Conservation (phyloP, 2,113 vertebrate species). For the Lepus timidus region DNA sequence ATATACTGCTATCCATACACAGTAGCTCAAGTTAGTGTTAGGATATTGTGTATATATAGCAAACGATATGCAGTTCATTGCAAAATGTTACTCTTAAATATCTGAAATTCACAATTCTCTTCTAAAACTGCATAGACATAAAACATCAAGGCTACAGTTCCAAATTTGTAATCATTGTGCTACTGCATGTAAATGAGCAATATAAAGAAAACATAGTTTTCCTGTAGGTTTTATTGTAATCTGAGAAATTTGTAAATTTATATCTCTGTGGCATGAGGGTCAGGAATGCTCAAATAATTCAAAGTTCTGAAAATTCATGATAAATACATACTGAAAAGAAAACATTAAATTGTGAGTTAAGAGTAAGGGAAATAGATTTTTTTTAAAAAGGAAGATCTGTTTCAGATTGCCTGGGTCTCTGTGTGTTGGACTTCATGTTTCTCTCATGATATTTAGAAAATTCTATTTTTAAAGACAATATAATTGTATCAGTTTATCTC, state of each 20-base stretch:
- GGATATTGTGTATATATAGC: neutral
- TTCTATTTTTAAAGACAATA: constrained; percentile 7
- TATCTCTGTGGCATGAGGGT: neutral
- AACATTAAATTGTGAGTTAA: constrained; percentile 41
- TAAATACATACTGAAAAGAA: neutral
- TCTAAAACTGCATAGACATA: neutral
- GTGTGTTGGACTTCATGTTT: neutral
- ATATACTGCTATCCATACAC: neutral
- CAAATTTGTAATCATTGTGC: constrained; percentile 2
- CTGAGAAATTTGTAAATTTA: neutral
- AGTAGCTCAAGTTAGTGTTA: neutral
- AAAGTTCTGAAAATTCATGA: constrained; percentile 15
- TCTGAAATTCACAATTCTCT: neutral
- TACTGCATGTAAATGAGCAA: neutral
- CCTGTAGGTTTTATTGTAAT: constrained; percentile 7
- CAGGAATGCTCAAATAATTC: constrained; percentile 34
- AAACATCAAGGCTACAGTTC: constrained; percentile 4
- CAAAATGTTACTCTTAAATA: constrained; percentile 24
- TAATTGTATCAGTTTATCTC: neutral
- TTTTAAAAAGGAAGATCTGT: neutral
- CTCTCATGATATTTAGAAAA: neutral
- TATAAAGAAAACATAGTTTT: constrained; percentile 12
- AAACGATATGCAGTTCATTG: neutral
- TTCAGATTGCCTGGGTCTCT: neutral
- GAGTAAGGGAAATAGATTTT: neutral